Percentiles rank a stretch among this genome's conserved stretches.
These are phyloP conservation scores for Phainopepla nitens DNA, from an alignment of 2,113 vertebrate genomes.

Conservation along the genomic window DNA sequence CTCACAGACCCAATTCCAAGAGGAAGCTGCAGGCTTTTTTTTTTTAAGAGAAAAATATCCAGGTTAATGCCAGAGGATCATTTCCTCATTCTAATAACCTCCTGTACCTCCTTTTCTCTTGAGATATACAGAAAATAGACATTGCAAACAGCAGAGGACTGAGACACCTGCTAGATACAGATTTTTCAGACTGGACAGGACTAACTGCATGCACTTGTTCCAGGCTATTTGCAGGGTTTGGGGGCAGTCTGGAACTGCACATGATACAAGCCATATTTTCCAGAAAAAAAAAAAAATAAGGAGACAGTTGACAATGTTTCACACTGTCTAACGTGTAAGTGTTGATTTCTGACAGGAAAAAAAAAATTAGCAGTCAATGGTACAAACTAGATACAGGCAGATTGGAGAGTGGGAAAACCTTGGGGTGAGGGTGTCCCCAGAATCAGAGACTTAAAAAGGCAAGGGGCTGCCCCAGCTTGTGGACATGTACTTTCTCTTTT, in stretches of 20 bases:
- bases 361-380: not conserved
- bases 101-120: not conserved
- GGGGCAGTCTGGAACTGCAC: not conserved
- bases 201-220: not conserved
- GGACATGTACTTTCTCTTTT: not conserved
- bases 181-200: not conserved
- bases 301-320: not conserved
- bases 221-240: not conserved
- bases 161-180: not conserved
- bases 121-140: not conserved
- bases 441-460: not conserved
- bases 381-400: not conserved
- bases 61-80: not conserved
- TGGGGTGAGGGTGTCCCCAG: not conserved
- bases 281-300: not conserved
- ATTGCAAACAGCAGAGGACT: not conserved
- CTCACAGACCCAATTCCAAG: not conserved
- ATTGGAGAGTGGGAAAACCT: not conserved
- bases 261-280: not conserved
- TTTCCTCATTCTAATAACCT: not conserved
- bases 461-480: not conserved
- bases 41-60: not conserved
- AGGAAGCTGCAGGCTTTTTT: not conserved
- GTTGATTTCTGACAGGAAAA: rapidly evolving
- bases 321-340: not conserved